These are phyloP conservation scores for Miniopterus natalensis DNA, from an alignment of 2,113 vertebrate genomes.

Conservation along the genomic window DNA sequence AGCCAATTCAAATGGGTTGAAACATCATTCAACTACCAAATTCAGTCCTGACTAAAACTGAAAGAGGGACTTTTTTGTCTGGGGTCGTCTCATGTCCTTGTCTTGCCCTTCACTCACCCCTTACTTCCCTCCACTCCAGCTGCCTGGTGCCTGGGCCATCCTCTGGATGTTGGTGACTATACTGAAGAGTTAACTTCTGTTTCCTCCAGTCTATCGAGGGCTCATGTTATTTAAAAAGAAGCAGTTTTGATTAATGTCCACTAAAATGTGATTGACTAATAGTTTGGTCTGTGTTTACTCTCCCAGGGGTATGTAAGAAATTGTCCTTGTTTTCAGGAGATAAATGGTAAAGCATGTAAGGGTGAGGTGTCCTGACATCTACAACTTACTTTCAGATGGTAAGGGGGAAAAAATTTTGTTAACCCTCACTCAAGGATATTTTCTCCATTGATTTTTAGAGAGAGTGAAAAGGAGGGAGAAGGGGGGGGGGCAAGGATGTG, in stretches of 20 bases:
- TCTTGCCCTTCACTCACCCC: background rate
- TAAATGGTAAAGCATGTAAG: background rate
- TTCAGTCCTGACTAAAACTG: conserved; percentile 37
- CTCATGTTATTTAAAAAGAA: background rate
- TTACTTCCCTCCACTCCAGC: background rate
- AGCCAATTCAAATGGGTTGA: background rate
- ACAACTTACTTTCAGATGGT: background rate
- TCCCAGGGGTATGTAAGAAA: background rate
- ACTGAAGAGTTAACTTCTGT: background rate
- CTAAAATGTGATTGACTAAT: conserved; percentile 24
- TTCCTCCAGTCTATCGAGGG: background rate
- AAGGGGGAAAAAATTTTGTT: background rate
- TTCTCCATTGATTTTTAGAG: too few species aligned
- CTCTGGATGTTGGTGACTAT: background rate
- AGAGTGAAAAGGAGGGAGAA: too few species aligned
- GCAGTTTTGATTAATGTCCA: background rate
- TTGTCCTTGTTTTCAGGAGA: background rate
- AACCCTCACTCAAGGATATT: too few species aligned
- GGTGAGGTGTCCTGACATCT: background rate
- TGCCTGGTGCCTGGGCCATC: background rate
- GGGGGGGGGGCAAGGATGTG: too few species aligned
- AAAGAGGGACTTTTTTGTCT: background rate
- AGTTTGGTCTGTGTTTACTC: background rate
- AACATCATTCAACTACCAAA: conserved; percentile 50
- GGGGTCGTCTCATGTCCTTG: background rate